Conservation (phyloP, 92 coral and sea anemone species). For the Ricordea florida region DNA sequence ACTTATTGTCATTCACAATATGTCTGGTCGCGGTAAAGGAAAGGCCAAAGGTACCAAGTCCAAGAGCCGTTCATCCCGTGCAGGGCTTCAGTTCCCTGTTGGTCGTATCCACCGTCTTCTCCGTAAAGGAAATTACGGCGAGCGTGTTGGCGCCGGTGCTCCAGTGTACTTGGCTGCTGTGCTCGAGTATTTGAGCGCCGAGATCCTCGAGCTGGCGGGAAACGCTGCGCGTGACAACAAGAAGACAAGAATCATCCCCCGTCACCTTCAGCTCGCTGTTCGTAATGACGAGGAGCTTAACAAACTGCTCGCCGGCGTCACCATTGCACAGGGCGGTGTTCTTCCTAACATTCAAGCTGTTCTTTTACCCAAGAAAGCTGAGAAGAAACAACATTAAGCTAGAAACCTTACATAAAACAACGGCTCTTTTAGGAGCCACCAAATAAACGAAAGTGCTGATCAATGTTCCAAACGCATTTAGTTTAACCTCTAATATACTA, state of each 20-base stretch:
- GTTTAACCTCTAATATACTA: too few species aligned
- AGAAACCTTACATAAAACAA: too few species aligned
- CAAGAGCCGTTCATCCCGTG: slow-evolving; percentile 41
- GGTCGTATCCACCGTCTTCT: slow-evolving; percentile 45
- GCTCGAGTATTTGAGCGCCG: slow-evolving; percentile 43
- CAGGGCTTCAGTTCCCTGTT: slow-evolving; percentile 51
- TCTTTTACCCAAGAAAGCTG: slow-evolving; percentile 41
- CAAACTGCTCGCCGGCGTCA: slow-evolving; percentile 39
- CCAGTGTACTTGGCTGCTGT: slow-evolving; percentile 47
- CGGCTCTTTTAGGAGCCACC: too few species aligned
- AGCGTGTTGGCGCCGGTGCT: slow-evolving; percentile 39
- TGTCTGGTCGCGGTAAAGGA: slow-evolving; percentile 53
- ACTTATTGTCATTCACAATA: too few species aligned
- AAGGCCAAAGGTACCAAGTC: slow-evolving; percentile 32
- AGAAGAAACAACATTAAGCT: too few species aligned
- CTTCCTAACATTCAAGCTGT: slow-evolving; percentile 52
- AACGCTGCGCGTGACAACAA: slow-evolving; percentile 54
- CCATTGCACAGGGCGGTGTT: slow-evolving; percentile 49
- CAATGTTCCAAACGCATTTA: too few species aligned
- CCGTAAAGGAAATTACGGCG: slow-evolving; percentile 36
- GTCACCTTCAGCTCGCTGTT: slow-evolving; percentile 39
- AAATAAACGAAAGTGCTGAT: too few species aligned
- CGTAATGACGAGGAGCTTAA: slow-evolving; percentile 46
- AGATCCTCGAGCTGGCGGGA: slow-evolving; percentile 48
- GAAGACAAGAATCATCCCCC: slow-evolving; percentile 42